These are phyloP conservation scores for Zaprionus bogoriensis DNA, from an alignment of 2,888 invertebrate species.

Conservation along the genomic window DNA sequence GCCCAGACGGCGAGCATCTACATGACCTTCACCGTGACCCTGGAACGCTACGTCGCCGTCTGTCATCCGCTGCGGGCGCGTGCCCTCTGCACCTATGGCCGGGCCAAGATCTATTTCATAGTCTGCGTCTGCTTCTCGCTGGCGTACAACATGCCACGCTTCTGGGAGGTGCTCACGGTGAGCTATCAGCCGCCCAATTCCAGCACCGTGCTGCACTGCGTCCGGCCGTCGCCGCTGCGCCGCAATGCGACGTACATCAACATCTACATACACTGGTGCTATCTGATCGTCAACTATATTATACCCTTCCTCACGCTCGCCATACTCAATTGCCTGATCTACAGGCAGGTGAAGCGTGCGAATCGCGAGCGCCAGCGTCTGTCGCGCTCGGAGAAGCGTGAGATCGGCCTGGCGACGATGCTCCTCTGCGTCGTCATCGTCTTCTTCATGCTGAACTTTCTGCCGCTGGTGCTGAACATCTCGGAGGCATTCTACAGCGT, in stretches of 20 bases:
- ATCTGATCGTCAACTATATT: constrained; percentile 96
- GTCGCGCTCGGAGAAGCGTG: constrained; percentile 94
- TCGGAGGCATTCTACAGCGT: constrained; percentile 90
- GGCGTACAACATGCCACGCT: constrained; percentile 92
- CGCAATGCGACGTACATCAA: constrained; percentile 89
- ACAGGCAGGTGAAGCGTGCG: constrained; percentile 93
- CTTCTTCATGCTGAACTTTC: constrained; percentile 95
- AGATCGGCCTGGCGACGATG: constrained; percentile 97
- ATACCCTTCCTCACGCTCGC: constrained; percentile 95
- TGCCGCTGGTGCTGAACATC: constrained; percentile 93
- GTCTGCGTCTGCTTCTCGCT: constrained; percentile 91
- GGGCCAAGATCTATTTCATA: constrained; percentile 92
- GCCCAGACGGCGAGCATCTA: constrained; percentile 97
- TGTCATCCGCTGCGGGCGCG: constrained; percentile 94
- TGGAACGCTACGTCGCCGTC: constrained; percentile 97
- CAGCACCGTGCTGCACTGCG: constrained; percentile 87
- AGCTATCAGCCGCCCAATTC: constrained; percentile 77
- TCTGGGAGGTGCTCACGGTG: constrained; percentile 87
- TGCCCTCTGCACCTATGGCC: constrained; percentile 94
- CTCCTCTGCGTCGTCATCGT: constrained; percentile 96
- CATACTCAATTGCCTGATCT: constrained; percentile 95
- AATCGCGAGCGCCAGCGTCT: constrained; percentile 94
- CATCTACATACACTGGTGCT: constrained; percentile 96
- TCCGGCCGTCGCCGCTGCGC: constrained; percentile 87
- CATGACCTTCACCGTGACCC: constrained; percentile 93